phyloP scores from a whole-genome alignment of 1,140 invertebrate genomes.

The Trichonephila inaurata region DNA sequence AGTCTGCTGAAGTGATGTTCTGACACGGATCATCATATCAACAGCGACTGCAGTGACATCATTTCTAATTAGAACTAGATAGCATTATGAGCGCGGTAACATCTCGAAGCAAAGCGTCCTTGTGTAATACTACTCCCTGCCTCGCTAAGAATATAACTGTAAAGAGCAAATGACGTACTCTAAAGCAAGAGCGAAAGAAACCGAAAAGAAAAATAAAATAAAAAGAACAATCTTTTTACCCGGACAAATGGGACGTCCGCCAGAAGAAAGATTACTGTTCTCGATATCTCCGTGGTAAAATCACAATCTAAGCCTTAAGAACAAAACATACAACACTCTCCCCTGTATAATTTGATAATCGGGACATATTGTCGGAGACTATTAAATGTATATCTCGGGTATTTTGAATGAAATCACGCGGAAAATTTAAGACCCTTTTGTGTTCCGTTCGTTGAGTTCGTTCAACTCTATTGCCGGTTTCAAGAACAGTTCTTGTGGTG shows the following conservation, averaged over 20 bases:
- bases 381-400: not conserved
- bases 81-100: slow-evolving; percentile 13
- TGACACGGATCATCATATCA: not conserved
- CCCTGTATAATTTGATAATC: not conserved
- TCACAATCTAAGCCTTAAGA: slow-evolving; percentile 27
- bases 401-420: slow-evolving; percentile 24
- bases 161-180: slow-evolving; percentile 71
- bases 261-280: slow-evolving; percentile 60
- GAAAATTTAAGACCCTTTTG: slow-evolving; percentile 37
- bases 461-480: not conserved
- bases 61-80: not conserved
- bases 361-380: not conserved
- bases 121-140: slow-evolving; percentile 56
- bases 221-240: slow-evolving; percentile 58
- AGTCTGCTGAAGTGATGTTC: not conserved
- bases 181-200: slow-evolving; percentile 24
- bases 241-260: slow-evolving; percentile 66
- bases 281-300: slow-evolving; percentile 45
- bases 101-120: not conserved
- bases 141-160: slow-evolving; percentile 71
- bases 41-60: not conserved
- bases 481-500: not conserved
- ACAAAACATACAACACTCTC: not conserved
- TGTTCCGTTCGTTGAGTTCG: not conserved
- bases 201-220: slow-evolving; percentile 53